A percentile compares a stretch with the other conserved stretches of the same genome.
phyloP scores from a whole-genome alignment of 2,113 vertebrate species.

The Hemibates koningsi region DNA sequence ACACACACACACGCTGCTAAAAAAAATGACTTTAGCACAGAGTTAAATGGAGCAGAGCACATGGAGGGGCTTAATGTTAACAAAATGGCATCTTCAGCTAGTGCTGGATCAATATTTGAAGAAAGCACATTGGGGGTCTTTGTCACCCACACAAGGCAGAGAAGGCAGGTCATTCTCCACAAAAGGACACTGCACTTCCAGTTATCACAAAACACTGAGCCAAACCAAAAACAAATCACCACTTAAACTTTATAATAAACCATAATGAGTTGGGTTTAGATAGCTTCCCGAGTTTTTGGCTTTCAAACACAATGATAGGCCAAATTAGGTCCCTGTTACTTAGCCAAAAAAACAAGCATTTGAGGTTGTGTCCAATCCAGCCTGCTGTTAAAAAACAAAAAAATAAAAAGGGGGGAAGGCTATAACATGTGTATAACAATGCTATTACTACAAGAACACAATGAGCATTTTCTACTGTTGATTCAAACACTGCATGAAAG shows the following conservation, averaged over 20 bases:
- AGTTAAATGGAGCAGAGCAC: conserved; percentile 8
- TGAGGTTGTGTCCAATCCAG: neutral
- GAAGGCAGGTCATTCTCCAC: conserved; percentile 35
- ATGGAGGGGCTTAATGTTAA: conserved; percentile 44
- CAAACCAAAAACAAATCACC: neutral
- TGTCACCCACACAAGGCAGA: conserved; percentile 55
- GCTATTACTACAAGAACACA: neutral
- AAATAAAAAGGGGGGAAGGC: neutral
- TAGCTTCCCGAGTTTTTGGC: neutral
- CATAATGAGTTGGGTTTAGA: neutral
- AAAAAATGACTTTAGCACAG: neutral
- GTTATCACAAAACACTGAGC: neutral
- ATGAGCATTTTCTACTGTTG: conserved; percentile 45
- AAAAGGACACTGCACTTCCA: conserved; percentile 13
- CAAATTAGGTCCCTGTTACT: neutral
- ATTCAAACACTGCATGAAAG: conserved; percentile 1
- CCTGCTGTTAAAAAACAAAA: neutral
- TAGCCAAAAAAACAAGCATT: neutral
- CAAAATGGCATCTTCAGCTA: conserved; percentile 69
- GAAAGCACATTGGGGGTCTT: conserved; percentile 54
- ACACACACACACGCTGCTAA: neutral
- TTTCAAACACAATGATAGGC: neutral
- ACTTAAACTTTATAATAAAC: neutral
- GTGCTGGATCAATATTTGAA: conserved; percentile 65
- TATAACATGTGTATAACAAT: neutral